Percentiles rank a stretch among this genome's conserved stretches.
These are phyloP conservation scores for Odobenus rosmarus DNA, from an alignment of 2,113 vertebrate genomes.

Conservation along the genomic window DNA sequence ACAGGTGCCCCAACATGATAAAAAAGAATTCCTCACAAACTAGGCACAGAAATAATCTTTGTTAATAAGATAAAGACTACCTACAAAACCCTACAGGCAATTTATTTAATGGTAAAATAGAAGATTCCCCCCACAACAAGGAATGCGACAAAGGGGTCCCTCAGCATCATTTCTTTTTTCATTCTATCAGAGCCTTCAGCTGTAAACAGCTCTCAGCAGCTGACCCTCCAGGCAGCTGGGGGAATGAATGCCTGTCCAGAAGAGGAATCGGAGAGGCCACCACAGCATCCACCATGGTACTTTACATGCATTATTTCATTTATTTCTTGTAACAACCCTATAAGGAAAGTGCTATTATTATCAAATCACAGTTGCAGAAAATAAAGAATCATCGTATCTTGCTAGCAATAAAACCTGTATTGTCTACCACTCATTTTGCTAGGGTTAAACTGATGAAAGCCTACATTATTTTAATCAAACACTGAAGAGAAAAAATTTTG, in stretches of 20 bases:
- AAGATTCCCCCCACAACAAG: neutral
- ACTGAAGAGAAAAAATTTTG: conserved; percentile 4
- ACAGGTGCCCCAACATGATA: no score
- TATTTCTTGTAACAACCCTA: neutral
- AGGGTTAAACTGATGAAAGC: neutral
- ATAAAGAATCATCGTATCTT: neutral
- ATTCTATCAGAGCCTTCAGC: neutral
- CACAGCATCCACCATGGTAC: neutral
- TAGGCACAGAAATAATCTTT: neutral
- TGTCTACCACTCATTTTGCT: neutral
- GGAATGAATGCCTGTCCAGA: neutral
- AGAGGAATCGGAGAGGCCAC: no score
- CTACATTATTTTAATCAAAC: neutral
- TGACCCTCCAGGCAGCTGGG: neutral
- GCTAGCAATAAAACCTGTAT: neutral
- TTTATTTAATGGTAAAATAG: neutral
- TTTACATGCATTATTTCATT: neutral
- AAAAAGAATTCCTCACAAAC: neutral
- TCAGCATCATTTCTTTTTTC: neutral
- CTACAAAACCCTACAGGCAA: neutral
- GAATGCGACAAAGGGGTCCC: neutral
- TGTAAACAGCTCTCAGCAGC: neutral
- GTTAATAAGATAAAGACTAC: neutral
- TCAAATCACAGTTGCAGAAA: neutral
- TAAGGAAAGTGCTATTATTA: neutral